Base-by-base conservation (phyloP, 1,140 invertebrate species). In the Phymastichus coffea region DNA sequence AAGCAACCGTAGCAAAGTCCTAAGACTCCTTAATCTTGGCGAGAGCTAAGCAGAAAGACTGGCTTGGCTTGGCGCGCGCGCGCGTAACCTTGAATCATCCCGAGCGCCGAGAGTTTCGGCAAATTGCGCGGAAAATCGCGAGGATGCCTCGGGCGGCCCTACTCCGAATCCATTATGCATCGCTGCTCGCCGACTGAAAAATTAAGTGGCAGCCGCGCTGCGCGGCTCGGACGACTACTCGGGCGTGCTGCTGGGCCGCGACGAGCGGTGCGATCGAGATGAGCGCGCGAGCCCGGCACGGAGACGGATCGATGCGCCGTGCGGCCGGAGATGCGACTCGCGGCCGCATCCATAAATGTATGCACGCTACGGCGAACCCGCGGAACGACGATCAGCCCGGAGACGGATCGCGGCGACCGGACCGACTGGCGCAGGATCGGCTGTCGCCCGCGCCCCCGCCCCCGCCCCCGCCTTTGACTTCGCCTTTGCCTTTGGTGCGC, bases 311-410 rank as follows among this genome's bases (percentile, higher is more conserved):
- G n/a, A n/a, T n/a, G n/a, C n/a, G n/a, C n/a, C n/a, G n/a, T n/a
- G n/a, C n/a, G n/a, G n/a, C n/a, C n/a, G n/a, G n/a, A n/a, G n/a
- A n/a, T n/a, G n/a, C n/a, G n/a, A n/a, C n/a, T n/a, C n/a, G 28
- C 28, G n/a, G 54, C 63, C 46, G 48, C 47, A 67, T 71, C 63
- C 66, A 69, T 69, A 69, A 70, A 71, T 73, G 69, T 64, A 66
- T 66, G 65, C 61, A n/a, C n/a, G n/a, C n/a, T n/a, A n/a, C n/a
- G n/a, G n/a, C n/a, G n/a, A n/a, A n/a, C n/a, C n/a, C 54, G 47
- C 62, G 61, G 59, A 51, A 53, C 53, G 52, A 35, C 53, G 57
- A 63, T 68, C 48, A 30, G 23, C 14, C 25, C 23, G 47, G 57
- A 63, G 57, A 65, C 30, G 60, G 64, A 67, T 68, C 48, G 20